Conservation (phyloP, 2,113 vertebrate genomes). For the Eonycteris spelaea region DNA sequence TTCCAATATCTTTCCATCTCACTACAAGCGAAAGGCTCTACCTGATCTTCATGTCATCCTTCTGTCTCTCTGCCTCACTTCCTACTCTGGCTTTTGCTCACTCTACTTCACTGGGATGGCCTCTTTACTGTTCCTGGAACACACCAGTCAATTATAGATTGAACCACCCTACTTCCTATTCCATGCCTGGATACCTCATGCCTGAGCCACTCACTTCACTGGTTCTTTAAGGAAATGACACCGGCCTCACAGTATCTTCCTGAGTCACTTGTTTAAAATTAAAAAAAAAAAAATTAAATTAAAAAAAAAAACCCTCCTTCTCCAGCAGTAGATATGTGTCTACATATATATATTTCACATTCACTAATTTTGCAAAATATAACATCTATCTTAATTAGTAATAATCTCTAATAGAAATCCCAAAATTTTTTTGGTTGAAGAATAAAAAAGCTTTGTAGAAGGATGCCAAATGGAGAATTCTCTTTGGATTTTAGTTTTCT, state of each 20-base stretch:
- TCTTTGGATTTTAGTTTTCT: constrained; percentile 37
- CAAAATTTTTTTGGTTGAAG: not conserved
- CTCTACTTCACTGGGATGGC: not conserved
- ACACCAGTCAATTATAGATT: not conserved
- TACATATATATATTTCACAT: not conserved
- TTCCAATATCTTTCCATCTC: not conserved
- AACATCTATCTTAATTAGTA: not conserved
- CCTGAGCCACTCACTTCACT: not conserved
- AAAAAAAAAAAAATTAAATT: no score
- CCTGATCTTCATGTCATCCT: not conserved
- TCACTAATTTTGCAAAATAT: not conserved
- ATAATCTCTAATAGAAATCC: not conserved
- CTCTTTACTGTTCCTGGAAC: not conserved
- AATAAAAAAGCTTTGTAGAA: not conserved
- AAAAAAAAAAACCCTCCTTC: not conserved
- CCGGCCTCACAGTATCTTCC: not conserved
- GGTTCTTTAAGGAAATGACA: not conserved
- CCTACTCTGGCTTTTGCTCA: not conserved
- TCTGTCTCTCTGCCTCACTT: not conserved
- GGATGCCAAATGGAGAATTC: constrained; percentile 16
- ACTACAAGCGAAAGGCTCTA: not conserved
- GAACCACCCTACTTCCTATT: not conserved
- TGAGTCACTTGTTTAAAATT: not conserved
- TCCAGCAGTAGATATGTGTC: not conserved
- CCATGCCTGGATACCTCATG: not conserved